A percentile compares a stretch with the other conserved stretches of the same genome.
Conservation (phyloP, 2,113 vertebrate species). For the Atractosteus spatula region DNA sequence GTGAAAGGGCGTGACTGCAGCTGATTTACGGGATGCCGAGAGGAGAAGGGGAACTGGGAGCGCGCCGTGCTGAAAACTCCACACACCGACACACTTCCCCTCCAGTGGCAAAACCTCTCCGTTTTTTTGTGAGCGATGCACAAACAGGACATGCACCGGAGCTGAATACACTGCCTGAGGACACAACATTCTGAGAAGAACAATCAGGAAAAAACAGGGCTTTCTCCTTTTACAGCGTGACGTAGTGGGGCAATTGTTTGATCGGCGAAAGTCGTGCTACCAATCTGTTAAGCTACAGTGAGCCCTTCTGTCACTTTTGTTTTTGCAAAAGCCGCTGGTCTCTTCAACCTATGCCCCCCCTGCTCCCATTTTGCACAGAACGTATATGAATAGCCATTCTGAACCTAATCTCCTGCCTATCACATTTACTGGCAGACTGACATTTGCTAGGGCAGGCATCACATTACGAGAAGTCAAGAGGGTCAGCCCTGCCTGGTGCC, state of each 20-base stretch:
- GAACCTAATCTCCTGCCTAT: constrained; percentile 7
- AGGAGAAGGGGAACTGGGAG: no score
- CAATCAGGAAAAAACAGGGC: no score
- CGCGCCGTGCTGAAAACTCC: no score
- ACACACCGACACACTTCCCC: no score
- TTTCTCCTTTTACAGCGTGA: not conserved
- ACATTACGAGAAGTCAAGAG: not conserved
- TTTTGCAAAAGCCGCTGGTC: not conserved
- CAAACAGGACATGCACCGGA: no score
- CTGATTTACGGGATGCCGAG: no score
- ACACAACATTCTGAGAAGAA: no score
- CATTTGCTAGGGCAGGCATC: not conserved
- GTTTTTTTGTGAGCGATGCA: no score
- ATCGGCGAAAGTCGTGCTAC: not conserved
- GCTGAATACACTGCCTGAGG: no score
- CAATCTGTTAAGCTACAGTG: constrained; percentile 1
- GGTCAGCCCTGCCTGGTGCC: not conserved
- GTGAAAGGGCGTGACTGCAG: no score
- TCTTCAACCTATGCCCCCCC: not conserved
- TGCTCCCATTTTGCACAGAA: not conserved
- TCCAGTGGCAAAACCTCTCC: no score
- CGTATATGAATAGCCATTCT: not conserved
- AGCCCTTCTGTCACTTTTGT: constrained; percentile 1
- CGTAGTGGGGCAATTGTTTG: not conserved
- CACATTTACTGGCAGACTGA: not conserved